Evolutionary conservation across 2,797 vertebrate species (phyloP), one percentile per base, ranked within the genome.

Genomic region (Melanotaenia maccullochi): DNA sequence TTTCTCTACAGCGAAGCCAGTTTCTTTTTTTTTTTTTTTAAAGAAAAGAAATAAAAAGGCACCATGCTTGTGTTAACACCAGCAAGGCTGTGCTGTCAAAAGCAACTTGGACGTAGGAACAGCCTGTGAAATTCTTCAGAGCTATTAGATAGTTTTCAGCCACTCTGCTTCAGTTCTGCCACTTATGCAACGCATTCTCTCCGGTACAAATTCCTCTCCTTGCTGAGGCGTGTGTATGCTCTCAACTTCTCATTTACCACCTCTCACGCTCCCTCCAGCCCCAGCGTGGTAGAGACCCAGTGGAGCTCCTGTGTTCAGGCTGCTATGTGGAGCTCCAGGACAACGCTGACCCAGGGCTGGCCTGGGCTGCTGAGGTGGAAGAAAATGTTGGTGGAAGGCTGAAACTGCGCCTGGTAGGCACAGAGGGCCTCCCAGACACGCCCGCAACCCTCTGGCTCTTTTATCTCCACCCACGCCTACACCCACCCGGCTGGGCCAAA

Each of bases 301-400:
- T 97, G 90, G 97, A 99, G 90, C 95, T 98, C 40, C 95, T 99
- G 59, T 95, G 93, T 5, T 95, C 96, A 0, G 96, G 96, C 65
- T 96, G 96, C 79, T 95, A 93, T 0, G 93, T 99, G 73, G 97
- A 99, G 80, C 95, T 98, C 63, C 95, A 97, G 69, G 96, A 97
- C 79, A 35, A 65, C 0, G 87, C 68, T n/a, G 95, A 96, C 82
- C 93, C 90, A 6, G 83, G 92, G 55, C 92, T 93, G 63, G 95
- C 94, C 71, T 99, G 98, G 98, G 92, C 95, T 1, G 97, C 97
- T 25, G 94, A 85, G 2, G 97, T 99, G 61, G 92, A 96, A 44
- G 97, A 99, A 52, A 99, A 99, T 1, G 90, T 97, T 0, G 97
- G 97, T 0, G 98, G 98, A 11, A 94, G 97, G 73, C 94, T 99